Evolutionary conservation across 2,797 vertebrate species (phyloP).

Genomic region (Austrolebias charrua): DNA sequence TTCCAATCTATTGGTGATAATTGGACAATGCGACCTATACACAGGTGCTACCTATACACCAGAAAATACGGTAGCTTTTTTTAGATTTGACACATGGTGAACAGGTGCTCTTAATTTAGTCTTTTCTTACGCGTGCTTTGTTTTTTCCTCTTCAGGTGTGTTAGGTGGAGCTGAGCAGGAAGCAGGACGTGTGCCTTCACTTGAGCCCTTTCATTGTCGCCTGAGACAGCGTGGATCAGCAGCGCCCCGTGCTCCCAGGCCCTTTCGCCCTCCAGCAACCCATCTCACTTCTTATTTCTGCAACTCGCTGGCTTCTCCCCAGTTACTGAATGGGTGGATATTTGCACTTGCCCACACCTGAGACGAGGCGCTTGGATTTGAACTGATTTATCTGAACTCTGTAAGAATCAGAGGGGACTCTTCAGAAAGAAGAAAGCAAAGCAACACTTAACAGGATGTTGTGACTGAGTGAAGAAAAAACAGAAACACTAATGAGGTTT

Average conservation of each 20-base stretch:
- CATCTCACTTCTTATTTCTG: constrained; percentile 57
- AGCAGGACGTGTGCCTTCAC: constrained; percentile 99
- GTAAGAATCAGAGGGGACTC: constrained; percentile 54
- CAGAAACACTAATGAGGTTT: constrained; percentile 88
- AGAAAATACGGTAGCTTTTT: no score
- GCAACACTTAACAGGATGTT: constrained; percentile 67
- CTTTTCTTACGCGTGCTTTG: background rate
- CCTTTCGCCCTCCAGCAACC: constrained; percentile 64
- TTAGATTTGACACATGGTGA: constrained; percentile 52
- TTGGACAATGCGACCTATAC: no score
- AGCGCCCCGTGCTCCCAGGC: constrained; percentile 69
- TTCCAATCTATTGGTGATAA: no score
- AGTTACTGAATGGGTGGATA: constrained; percentile 55
- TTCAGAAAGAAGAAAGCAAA: constrained; percentile 48
- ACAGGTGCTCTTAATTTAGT: constrained; percentile 19
- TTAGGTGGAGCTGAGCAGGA: constrained; percentile 86
- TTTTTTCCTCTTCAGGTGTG: constrained; percentile 86
- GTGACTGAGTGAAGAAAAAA: no score
- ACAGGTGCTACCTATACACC: no score
- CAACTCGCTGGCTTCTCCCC: constrained; percentile 45
- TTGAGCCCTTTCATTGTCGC: constrained; percentile 94
- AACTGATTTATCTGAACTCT: constrained; percentile 22
- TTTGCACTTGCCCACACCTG: constrained; percentile 68
- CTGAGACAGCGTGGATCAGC: constrained; percentile 86
- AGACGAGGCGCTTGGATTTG: constrained; percentile 52